These are phyloP conservation scores for Dicentrarchus labrax DNA, from an alignment of 2,113 vertebrate species.

Conservation along the genomic window DNA sequence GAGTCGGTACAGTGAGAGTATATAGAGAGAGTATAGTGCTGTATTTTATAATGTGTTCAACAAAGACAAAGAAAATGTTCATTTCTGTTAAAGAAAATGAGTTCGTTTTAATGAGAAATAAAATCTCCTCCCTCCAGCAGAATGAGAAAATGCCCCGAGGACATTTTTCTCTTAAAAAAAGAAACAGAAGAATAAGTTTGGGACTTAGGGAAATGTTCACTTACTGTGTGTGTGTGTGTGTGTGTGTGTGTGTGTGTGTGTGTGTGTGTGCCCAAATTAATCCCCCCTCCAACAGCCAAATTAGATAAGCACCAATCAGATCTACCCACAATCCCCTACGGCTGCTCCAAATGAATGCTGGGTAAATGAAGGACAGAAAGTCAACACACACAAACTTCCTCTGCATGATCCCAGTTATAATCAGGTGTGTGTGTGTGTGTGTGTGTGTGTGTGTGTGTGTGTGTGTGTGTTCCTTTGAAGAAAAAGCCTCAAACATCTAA, in stretches of 20 bases:
- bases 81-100: neutral
- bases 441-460: neutral
- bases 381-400: conserved; percentile 10
- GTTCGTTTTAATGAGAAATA: neutral
- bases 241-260: neutral
- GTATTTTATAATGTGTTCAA: too few species aligned
- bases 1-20: too few species aligned
- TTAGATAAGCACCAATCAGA: conserved; percentile 48
- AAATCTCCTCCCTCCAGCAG: neutral
- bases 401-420: neutral
- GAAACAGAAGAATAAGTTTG: conserved; percentile 5
- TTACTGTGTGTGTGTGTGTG: conserved; percentile 2
- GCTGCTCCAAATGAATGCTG: conserved; percentile 28
- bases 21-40: too few species aligned
- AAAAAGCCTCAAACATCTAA: neutral
- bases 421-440: conserved; percentile 3
- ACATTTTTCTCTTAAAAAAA: neutral
- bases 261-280: conserved; percentile 1
- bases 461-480: conserved; percentile 1
- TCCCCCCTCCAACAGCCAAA: conserved; percentile 15
- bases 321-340: conserved; percentile 34
- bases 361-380: conserved; percentile 33
- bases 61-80: neutral
- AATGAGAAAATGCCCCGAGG: neutral
- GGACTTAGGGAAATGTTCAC: neutral